Percentiles rank a stretch among this genome's conserved stretches.
Conservation (phyloP, 1,140 invertebrate species). For the Drosophila lini region DNA sequence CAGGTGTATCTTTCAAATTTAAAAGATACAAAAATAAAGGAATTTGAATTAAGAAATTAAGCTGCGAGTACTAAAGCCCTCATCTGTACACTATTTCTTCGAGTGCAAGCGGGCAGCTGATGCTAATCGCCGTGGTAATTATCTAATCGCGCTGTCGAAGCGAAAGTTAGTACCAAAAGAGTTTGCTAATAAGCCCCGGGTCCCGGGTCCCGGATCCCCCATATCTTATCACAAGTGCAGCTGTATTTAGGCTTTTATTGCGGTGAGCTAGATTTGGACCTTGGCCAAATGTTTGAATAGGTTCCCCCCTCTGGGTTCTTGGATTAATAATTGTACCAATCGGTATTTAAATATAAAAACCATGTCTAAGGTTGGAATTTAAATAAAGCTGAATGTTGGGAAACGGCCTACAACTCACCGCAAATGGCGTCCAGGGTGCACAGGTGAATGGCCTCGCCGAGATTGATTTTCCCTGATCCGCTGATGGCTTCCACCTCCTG, state of each 20-base stretch:
- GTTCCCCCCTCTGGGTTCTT: background rate
- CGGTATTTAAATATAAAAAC: background rate
- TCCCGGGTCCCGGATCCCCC: background rate
- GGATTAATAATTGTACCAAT: background rate
- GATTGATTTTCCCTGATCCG: constrained; percentile 83
- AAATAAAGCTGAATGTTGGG: no score
- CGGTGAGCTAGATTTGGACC: constrained; percentile 13
- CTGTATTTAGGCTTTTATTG: constrained; percentile 24
- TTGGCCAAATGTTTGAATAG: constrained; percentile 9
- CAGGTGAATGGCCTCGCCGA: constrained; percentile 87
- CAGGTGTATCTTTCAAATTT: no score
- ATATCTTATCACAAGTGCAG: constrained; percentile 27
- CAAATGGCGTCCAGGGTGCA: constrained; percentile 91
- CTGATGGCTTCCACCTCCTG: no score
- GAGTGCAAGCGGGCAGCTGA: background rate
- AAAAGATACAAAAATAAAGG: no score
- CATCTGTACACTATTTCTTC: background rate
- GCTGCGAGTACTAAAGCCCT: background rate
- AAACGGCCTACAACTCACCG: constrained; percentile 84
- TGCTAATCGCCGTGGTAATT: constrained; percentile 45
- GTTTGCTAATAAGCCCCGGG: background rate
- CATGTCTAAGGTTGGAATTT: no score
- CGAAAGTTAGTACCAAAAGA: background rate
- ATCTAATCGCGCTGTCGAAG: constrained; percentile 31
- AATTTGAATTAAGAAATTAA: background rate